Percentiles rank a stretch among this genome's conserved stretches.
These are phyloP conservation scores for Octodon degus DNA, from an alignment of 2,113 vertebrate genomes.

Conservation along the genomic window DNA sequence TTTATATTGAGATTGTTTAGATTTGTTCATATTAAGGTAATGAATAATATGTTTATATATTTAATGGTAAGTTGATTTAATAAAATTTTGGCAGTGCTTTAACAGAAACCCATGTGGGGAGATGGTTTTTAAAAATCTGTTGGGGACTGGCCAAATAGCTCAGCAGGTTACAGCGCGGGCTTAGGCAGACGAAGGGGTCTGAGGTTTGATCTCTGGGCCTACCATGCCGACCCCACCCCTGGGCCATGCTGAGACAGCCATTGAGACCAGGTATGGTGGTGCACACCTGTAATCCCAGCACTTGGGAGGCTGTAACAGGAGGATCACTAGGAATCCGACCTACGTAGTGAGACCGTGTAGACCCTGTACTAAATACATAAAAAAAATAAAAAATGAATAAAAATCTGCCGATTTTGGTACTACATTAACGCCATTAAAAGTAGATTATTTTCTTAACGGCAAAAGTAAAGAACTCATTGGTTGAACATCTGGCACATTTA, in stretches of 20 bases:
- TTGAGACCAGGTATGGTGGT: too few relatives aligned
- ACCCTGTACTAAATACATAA: too few relatives aligned
- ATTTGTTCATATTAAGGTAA: conserved; percentile 45
- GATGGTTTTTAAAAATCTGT: conserved; percentile 10
- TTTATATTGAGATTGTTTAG: conserved; percentile 48
- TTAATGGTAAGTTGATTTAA: conserved; percentile 49
- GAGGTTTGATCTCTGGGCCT: too few relatives aligned
- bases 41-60: not conserved
- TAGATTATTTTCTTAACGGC: not conserved
- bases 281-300: too few relatives aligned
- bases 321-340: too few relatives aligned
- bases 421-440: not conserved
- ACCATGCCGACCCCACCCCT: too few relatives aligned
- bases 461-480: not conserved
- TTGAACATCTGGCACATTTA: not conserved
- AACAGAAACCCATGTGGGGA: not conserved
- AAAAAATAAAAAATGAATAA: too few relatives aligned
- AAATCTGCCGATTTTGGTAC: not conserved
- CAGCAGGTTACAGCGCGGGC: too few relatives aligned
- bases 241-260: too few relatives aligned
- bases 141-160: not conserved
- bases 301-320: too few relatives aligned
- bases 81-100: conserved; percentile 4
- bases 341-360: too few relatives aligned
- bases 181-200: too few relatives aligned